Base-by-base conservation (phyloP, 2,888 invertebrate genomes). In the Perizoma flavofasciatum region DNA sequence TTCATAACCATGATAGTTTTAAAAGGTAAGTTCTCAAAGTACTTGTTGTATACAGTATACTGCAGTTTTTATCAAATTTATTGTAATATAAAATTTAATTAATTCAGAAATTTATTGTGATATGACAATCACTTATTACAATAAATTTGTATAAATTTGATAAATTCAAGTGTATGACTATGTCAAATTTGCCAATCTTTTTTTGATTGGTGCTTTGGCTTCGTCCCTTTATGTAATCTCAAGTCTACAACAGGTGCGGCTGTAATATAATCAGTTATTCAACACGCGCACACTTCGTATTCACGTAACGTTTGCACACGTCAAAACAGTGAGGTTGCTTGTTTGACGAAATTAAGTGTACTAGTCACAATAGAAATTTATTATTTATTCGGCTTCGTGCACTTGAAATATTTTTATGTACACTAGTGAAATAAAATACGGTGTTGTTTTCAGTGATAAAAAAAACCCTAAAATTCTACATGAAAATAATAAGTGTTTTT, bases 261-360 rank as follows among this genome's bases (percentile, higher is more conserved):
- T 66, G 63, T 69, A 66, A 68, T 70, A 78, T 79, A 82, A 85
- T 86, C 81, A 82, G 75, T 73, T 74, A 85, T 85, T 85, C 85
- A 75, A 75, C 69, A 71, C 77, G 60, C 63, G 58, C 62, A 67
- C 67, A 68, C 72, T 79, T 79, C 79, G 65, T 64, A 69, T 69
- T 67, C 69, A 67, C 60, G 39, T 60, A 53, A 64, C 67, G 65
- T 62, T 51, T 56, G 60, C 59, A 60, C 54, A 82, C 81, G 81
- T 85, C 83, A 85, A 83, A 84, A 79, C 76, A 75, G 75, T 73
- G 78, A 73, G 77, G 61, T 73, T 72, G 79, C 75, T 78, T 77
- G 79, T 81, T 81, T 82, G 79, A 81, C 79, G 77, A 83, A 85
- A 83, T 85, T 85, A 85, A 79, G 77, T 80, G 73, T 68, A 68